A percentile compares a stretch with the other conserved stretches of the same genome.
Conservation (phyloP, 2,113 vertebrate species). For the Spea bombifrons region DNA sequence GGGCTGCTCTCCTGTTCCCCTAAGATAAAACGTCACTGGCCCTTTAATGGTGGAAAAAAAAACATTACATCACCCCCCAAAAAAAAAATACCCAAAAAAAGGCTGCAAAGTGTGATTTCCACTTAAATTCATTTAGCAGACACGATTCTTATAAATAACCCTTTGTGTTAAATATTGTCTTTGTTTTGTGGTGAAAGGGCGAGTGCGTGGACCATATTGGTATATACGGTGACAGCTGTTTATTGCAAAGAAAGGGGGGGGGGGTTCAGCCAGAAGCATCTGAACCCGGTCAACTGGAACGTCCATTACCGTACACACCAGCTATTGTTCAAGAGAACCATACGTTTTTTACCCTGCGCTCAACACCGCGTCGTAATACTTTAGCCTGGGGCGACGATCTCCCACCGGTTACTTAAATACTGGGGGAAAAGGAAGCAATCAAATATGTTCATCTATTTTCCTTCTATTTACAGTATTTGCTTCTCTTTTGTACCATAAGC, state of each 20-base stretch:
- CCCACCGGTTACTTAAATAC: too few species aligned
- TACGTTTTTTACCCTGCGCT: neutral
- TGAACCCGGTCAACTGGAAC: slow-evolving; percentile 33
- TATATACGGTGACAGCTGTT: slow-evolving; percentile 40
- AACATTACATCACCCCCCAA: too few species aligned
- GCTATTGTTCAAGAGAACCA: slow-evolving; percentile 15
- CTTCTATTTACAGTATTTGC: too few species aligned
- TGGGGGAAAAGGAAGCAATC: too few species aligned
- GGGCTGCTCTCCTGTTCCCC: too few species aligned
- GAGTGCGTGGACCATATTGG: slow-evolving; percentile 26
- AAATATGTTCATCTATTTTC: too few species aligned
- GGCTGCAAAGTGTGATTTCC: neutral
- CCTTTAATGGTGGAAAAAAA: too few species aligned
- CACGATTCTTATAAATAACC: slow-evolving; percentile 1
- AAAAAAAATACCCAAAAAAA: too few species aligned
- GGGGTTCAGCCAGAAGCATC: neutral
- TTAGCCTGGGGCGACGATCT: too few species aligned
- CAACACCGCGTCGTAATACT: too few species aligned
- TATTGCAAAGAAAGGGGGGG: neutral
- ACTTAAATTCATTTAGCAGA: slow-evolving; percentile 7
- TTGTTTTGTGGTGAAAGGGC: neutral
- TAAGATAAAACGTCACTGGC: too few species aligned
- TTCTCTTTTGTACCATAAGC: too few species aligned
- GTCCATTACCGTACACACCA: slow-evolving; percentile 24
- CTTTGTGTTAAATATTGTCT: slow-evolving; percentile 47